Conservation (phyloP, 1,140 invertebrate genomes). For the Drosophila miranda region DNA sequence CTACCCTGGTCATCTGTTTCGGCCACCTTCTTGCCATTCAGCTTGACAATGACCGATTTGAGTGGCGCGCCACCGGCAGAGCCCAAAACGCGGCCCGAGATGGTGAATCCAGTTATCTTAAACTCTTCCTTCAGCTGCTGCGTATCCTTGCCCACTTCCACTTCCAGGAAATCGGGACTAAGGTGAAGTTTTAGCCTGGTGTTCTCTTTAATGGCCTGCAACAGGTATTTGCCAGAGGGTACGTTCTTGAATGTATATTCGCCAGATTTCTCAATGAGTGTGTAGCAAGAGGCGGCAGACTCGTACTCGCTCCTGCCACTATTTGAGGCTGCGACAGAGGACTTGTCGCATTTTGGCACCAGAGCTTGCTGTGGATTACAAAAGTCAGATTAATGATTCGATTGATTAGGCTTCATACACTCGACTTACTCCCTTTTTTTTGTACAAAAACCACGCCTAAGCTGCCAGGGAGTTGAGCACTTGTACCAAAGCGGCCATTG, state of each 20-base stretch:
- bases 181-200: slow-evolving; percentile 90
- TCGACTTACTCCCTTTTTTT: slow-evolving; percentile 81
- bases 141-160: slow-evolving; percentile 89
- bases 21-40: slow-evolving; percentile 88
- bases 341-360: slow-evolving; percentile 50
- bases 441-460: slow-evolving; percentile 90
- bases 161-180: slow-evolving; percentile 87
- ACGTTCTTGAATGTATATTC: slow-evolving; percentile 91
- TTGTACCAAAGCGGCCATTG: slow-evolving; percentile 89
- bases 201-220: slow-evolving; percentile 87
- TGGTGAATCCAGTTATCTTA: slow-evolving; percentile 91
- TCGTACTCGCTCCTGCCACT: slow-evolving; percentile 65
- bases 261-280: slow-evolving; percentile 88
- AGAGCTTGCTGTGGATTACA: slow-evolving; percentile 53
- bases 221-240: slow-evolving; percentile 89
- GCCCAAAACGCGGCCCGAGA: slow-evolving; percentile 88
- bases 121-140: slow-evolving; percentile 88
- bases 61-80: slow-evolving; percentile 86
- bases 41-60: slow-evolving; percentile 86
- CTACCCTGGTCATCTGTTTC: slow-evolving; percentile 88
- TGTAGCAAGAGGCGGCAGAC: slow-evolving; percentile 88
- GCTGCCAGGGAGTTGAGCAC: slow-evolving; percentile 90
- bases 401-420: neutral
- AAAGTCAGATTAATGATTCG: too few species aligned
- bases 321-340: slow-evolving; percentile 35